phyloP scores from a whole-genome alignment of 2,113 vertebrate species.

The Syngnathus floridae region DNA sequence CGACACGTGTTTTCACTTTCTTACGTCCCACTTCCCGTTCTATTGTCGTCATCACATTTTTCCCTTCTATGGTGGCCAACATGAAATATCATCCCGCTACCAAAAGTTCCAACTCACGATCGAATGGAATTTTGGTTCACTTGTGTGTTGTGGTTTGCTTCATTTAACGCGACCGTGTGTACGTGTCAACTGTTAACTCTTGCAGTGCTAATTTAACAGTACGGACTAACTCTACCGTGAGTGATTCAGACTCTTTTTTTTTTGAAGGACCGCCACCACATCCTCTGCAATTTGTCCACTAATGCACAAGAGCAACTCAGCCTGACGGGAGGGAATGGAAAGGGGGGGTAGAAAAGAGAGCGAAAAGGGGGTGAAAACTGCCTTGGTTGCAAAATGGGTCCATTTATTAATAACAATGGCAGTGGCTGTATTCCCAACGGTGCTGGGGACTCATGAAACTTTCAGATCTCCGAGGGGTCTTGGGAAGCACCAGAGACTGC shows the following conservation, averaged over 20 bases:
- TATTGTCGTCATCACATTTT: not conserved
- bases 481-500: constrained; percentile 70
- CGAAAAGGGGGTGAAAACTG: constrained; percentile 51
- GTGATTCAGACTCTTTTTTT: constrained; percentile 6
- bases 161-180: constrained; percentile 20
- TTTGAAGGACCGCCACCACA: constrained; percentile 38
- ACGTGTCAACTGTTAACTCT: not conserved
- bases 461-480: constrained; percentile 74
- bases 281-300: constrained; percentile 55
- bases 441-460: constrained; percentile 74
- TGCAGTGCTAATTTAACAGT: not conserved
- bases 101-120: constrained; percentile 40
- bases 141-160: constrained; percentile 21
- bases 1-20: not conserved
- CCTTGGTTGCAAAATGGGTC: constrained; percentile 69
- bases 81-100: constrained; percentile 11
- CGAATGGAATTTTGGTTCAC: constrained; percentile 30
- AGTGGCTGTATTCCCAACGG: constrained; percentile 68
- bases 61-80: not conserved
- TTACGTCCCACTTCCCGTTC: not conserved
- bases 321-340: constrained; percentile 44
- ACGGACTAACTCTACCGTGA: not conserved
- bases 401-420: constrained; percentile 78
- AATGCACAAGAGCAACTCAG: constrained; percentile 54
- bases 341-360: constrained; percentile 36